Conservation (phyloP, 2,113 vertebrate species). For the Indicator maculatus region DNA sequence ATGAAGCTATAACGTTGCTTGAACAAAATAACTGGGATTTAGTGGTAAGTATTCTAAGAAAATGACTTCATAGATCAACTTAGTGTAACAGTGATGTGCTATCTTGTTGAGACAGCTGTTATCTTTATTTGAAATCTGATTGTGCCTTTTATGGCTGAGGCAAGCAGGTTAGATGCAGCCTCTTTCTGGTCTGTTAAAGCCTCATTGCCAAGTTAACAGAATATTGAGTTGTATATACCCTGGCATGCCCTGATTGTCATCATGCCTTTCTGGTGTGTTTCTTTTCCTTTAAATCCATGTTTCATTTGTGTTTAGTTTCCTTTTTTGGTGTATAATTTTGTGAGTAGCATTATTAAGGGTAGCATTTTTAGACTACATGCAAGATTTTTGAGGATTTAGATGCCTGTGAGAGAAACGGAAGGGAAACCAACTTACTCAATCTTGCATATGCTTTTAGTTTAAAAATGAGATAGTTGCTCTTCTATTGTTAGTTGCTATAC, state of each 20-base stretch:
- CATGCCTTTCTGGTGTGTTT: background rate
- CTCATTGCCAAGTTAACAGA: background rate
- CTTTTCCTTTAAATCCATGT: background rate
- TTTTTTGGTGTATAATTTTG: background rate
- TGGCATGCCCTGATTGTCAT: background rate
- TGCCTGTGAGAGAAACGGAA: background rate
- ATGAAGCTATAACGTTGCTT: conserved; percentile 97
- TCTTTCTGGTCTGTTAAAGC: background rate
- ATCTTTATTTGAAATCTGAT: background rate
- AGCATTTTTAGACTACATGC: background rate
- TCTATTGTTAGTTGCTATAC: background rate
- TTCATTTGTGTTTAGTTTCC: background rate
- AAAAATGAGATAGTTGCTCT: background rate
- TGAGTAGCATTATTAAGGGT: background rate
- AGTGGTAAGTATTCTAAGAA: conserved; percentile 89
- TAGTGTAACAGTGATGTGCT: background rate
- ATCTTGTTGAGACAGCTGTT: background rate
- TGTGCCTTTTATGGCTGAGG: background rate
- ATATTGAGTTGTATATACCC: background rate
- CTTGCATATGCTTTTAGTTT: background rate
- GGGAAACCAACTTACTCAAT: background rate
- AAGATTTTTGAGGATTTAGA: background rate
- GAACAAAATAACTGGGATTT: conserved; percentile 99
- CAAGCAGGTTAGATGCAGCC: background rate
- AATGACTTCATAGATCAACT: conserved; percentile 22